Conservation (phyloP, 2,888 invertebrate genomes). For the Stegana nigrithorax region DNA sequence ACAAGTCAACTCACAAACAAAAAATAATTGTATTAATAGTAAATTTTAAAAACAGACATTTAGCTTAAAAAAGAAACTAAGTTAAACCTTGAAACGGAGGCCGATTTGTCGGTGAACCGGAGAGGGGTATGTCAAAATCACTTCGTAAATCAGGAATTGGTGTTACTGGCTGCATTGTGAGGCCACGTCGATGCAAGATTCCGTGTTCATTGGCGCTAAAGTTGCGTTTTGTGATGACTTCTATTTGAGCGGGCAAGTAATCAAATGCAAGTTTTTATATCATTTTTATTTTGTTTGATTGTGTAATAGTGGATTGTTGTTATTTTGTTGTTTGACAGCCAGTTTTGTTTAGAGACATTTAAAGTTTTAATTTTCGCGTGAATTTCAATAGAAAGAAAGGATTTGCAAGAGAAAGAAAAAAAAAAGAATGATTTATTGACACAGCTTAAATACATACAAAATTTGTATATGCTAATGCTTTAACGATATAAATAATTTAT, state of each 20-base stretch:
- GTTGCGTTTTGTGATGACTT: constrained; percentile 62
- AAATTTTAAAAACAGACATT: neutral
- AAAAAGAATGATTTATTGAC: neutral
- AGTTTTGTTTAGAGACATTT: neutral
- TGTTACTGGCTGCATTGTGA: constrained; percentile 84
- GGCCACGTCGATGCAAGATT: constrained; percentile 85
- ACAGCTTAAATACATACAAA: no score
- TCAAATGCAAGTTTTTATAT: neutral
- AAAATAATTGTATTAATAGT: no score
- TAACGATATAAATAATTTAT: no score
- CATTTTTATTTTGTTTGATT: neutral
- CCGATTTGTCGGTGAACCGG: constrained; percentile 66
- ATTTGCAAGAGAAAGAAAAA: neutral
- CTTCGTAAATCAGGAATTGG: constrained; percentile 89
- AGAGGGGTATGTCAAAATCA: constrained; percentile 67
- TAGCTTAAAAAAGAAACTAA: neutral
- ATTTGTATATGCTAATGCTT: no score
- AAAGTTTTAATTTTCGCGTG: neutral
- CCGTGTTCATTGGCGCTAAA: constrained; percentile 82
- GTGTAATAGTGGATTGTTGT: neutral
- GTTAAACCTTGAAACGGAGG: constrained; percentile 68
- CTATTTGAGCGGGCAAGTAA: constrained; percentile 34
- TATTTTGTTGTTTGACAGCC: neutral
- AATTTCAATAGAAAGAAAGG: neutral
- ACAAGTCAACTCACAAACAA: neutral